Evolutionary conservation across 2,888 invertebrate species (phyloP), one percentile per base, ranked within the genome.

Genomic region (Hirtodrosophila cameraria): DNA sequence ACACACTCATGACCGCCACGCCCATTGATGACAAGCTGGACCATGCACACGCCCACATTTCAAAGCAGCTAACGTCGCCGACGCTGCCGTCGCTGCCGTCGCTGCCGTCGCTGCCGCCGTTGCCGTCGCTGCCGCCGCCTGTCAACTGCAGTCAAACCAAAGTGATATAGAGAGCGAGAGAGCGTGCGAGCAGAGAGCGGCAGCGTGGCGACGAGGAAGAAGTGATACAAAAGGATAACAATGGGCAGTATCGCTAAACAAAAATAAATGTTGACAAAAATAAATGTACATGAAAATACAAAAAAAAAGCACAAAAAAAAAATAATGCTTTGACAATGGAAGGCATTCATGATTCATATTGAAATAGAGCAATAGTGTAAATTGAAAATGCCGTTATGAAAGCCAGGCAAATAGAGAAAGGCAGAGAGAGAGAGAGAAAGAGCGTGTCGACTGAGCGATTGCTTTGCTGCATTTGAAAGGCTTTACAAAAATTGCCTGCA

Each of bases 21-120:
- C 76, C 55, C 61, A 61, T 52, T 53, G 62, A 43, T 74, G 74
- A 68, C 71, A 74, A 50, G 71, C 62, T 71, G 74, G 74, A 75
- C 75, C 72, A 75, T 57, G 60, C 59, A 53, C 7, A 75, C 72
- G 68, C 74, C 70, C 54, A 67, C 68, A 67, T 60, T 65, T 52
- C 60, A 50, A 52, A 66, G 55, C 73, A 61, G 58, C n/a, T n/a
- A n/a, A n/a, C n/a, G n/a, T n/a, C n/a, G n/a, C n/a, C n/a, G n/a
- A n/a, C n/a, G n/a, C n/a, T n/a, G n/a, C n/a, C n/a, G n/a, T n/a
- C n/a, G n/a, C n/a, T n/a, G n/a, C n/a, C n/a, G n/a, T n/a, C n/a
- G n/a, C n/a, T n/a, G n/a, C n/a, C n/a, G n/a, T n/a, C n/a, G n/a
- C n/a, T n/a, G n/a, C n/a, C n/a, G n/a, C n/a, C n/a, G n/a, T n/a